Evolutionary conservation across 2,797 vertebrate species (phyloP), one percentile per base, ranked within the genome.

Genomic region (Enteromius mattozi): DNA sequence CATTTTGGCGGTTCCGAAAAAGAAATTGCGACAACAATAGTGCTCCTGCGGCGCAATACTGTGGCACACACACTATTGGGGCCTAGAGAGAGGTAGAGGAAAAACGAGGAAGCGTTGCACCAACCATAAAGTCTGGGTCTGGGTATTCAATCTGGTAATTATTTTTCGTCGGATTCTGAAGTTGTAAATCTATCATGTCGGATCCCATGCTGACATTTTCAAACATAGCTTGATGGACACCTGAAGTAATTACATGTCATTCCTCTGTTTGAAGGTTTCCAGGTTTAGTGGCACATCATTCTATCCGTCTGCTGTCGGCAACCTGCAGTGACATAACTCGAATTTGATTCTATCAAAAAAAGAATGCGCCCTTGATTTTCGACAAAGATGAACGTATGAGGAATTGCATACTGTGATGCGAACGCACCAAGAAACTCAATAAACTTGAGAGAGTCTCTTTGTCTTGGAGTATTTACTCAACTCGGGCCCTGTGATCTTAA

Each of bases 211-310:
- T 89, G 72, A 94, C 93, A 93, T 95, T 89, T 89, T 94, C 95
- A 95, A 94, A 94, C 92, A 94, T 86, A 78, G 89, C 90, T 93
- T 95, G 95, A 96, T 88, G 92, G 95, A 95, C 94, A 95, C 91
- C 93, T 89, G 92, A 93, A 94, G 95, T 95, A 95, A 96, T 96
- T 95, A 94, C 94, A 94, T 95, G 94, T 96, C 94, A 95, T 92
- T 95, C 94, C 94, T 45, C 89, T 91, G 92, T 93, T 93, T 87
- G 91, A 92, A 90, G 85, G 87, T 89, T 92, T 93, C 88, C 91
- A 92, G 91, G 88, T 88, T 91, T 84, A 89, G 88, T 92, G 90
- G 91, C 83, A 84, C 75, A 82, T 87, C 81, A 80, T 83, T 66
- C 86, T 83, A 86, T 86, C 92, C 91, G 91, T 92, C 89, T 83